These are phyloP conservation scores for Ypsolopha scabrella DNA, from an alignment of 2,888 invertebrate species.

Conservation along the genomic window DNA sequence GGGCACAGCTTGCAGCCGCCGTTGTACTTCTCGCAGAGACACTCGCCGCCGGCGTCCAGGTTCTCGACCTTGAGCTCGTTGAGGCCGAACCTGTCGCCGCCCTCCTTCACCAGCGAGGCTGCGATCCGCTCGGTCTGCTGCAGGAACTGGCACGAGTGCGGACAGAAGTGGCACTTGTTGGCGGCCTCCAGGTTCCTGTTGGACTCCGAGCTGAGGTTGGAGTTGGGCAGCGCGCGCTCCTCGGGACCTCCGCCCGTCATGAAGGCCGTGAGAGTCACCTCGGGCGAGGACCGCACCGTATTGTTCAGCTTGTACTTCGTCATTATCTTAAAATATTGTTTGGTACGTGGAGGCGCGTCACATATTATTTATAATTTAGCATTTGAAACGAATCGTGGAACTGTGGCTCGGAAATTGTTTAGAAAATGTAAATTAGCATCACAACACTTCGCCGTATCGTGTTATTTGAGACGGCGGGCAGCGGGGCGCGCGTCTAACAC, in stretches of 20 bases:
- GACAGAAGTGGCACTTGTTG: constrained; percentile 37
- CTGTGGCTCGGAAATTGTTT: not conserved
- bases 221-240: constrained; percentile 17
- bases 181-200: constrained; percentile 37
- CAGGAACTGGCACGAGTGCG: constrained; percentile 39
- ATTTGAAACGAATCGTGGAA: not conserved
- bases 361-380: constrained; percentile 23
- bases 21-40: constrained; percentile 56
- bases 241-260: constrained; percentile 26
- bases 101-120: constrained; percentile 39
- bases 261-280: constrained; percentile 61
- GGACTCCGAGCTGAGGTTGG: constrained; percentile 42
- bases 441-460: not conserved
- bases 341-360: constrained; percentile 47
- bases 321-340: constrained; percentile 53
- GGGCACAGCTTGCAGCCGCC: constrained; percentile 61
- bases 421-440: not conserved
- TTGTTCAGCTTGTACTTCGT: constrained; percentile 70
- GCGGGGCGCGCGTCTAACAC: not conserved
- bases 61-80: constrained; percentile 54
- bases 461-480: not conserved
- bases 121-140: constrained; percentile 36
- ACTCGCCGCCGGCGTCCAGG: constrained; percentile 35
- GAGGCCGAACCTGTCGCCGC: constrained; percentile 42
- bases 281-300: constrained; percentile 40